A percentile compares a stretch with the other conserved stretches of the same genome.
Evolutionary conservation across 2,888 invertebrate species (phyloP).

Genomic region (Lottia scabra): DNA sequence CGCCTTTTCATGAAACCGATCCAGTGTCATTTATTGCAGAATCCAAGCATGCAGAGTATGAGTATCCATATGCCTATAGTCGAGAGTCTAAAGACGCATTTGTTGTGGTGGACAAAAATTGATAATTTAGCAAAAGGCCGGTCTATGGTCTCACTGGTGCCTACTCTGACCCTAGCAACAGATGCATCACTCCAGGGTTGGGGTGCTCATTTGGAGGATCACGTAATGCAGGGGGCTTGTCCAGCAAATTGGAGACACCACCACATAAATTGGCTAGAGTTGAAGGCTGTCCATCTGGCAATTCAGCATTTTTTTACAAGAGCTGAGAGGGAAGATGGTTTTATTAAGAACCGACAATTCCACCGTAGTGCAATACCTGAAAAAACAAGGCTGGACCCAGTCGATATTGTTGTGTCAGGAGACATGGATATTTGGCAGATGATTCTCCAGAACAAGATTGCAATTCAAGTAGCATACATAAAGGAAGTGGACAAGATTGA

Average conservation of each 20-base stretch:
- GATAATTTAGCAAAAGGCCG: not conserved
- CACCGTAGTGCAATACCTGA: not conserved
- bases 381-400: not conserved
- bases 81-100: not conserved
- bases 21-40: constrained; percentile 6
- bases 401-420: not conserved
- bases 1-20: constrained; percentile 9
- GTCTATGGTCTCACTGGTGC: not conserved
- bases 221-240: not conserved
- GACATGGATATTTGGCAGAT: not conserved
- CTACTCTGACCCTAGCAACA: not conserved
- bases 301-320: constrained; percentile 1
- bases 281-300: not conserved
- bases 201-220: not conserved
- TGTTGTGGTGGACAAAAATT: not conserved
- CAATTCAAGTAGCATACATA: not conserved
- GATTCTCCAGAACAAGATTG: not conserved
- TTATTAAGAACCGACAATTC: constrained; percentile 4
- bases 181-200: not conserved
- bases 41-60: not conserved
- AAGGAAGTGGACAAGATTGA: constrained; percentile 10
- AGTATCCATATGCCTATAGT: not conserved
- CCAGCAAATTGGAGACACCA: not conserved
- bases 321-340: not conserved
- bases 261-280: not conserved